Evolutionary conservation across 2,888 invertebrate genomes (phyloP).

Genomic region (Nymphalis urticae): DNA sequence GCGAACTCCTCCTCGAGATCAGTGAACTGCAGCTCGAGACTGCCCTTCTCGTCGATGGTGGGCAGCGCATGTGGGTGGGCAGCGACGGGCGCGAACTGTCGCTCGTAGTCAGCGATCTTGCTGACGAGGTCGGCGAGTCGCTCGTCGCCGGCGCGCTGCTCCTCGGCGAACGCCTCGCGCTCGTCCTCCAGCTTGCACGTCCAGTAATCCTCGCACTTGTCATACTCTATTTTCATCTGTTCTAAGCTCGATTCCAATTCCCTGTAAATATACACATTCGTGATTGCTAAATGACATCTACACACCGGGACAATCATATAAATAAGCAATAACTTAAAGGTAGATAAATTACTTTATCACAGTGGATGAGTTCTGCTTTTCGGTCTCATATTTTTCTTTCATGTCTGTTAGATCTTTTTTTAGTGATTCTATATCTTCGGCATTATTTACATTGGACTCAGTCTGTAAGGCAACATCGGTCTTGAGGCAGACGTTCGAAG

Average conservation of each 20-base stretch:
- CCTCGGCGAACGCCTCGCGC: conserved; percentile 86
- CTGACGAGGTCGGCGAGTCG: conserved; percentile 41
- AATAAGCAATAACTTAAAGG: not conserved
- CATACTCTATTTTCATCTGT: conserved; percentile 88
- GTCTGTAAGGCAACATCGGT: conserved; percentile 36
- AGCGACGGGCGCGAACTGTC: conserved; percentile 81
- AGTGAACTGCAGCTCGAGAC: conserved; percentile 83
- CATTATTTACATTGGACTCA: conserved; percentile 10
- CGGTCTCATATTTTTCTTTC: conserved; percentile 58
- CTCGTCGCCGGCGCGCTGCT: conserved; percentile 77
- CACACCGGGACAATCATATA: too few species aligned
- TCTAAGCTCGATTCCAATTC: conserved; percentile 89
- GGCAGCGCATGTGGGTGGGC: conserved; percentile 79
- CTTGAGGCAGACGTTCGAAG: not conserved
- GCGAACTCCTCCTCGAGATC: conserved; percentile 87
- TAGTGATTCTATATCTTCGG: conserved; percentile 27
- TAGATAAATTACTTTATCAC: conserved; percentile 52
- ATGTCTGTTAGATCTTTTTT: conserved; percentile 43
- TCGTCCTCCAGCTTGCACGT: conserved; percentile 89
- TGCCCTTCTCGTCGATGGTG: conserved; percentile 88
- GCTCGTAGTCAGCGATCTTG: conserved; percentile 91
- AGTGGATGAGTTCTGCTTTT: conserved; percentile 55
- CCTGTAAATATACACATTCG: conserved; percentile 51
- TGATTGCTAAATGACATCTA: too few species aligned
- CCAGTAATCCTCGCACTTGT: conserved; percentile 94